phyloP scores from a whole-genome alignment of 2,113 vertebrate genomes.

The Aptenodytes patagonicus region DNA sequence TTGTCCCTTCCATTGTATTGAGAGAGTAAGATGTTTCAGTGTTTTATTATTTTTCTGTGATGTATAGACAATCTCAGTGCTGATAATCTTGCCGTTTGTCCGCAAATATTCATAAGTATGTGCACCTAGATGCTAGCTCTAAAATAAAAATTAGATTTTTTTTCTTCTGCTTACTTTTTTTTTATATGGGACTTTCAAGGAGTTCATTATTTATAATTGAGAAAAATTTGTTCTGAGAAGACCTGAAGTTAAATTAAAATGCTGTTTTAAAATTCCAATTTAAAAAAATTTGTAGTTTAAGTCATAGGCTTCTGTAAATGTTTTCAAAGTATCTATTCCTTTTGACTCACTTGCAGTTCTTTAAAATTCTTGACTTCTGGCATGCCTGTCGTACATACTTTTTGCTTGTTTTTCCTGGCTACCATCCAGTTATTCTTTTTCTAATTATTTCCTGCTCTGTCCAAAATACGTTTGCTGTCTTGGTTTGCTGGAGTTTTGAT shows the following conservation, averaged over 20 bases:
- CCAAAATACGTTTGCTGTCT: neutral
- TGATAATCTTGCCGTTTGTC: neutral
- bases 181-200: neutral
- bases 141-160: neutral
- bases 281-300: neutral
- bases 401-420: neutral
- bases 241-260: neutral
- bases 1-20: neutral
- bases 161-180: neutral
- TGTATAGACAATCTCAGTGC: neutral
- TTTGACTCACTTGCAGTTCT: neutral
- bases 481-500: neutral
- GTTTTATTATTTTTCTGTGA: neutral
- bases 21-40: neutral
- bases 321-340: neutral
- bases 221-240: neutral
- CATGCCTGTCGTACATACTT: neutral
- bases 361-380: neutral
- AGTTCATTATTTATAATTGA: neutral
- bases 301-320: neutral
- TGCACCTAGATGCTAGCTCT: neutral
- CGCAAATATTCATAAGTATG: neutral
- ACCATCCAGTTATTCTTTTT: neutral
- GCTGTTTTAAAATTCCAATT: neutral
- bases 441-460: neutral